phyloP scores from a whole-genome alignment of 2,797 vertebrate species.

The Cryptoblepharus egeriae region DNA sequence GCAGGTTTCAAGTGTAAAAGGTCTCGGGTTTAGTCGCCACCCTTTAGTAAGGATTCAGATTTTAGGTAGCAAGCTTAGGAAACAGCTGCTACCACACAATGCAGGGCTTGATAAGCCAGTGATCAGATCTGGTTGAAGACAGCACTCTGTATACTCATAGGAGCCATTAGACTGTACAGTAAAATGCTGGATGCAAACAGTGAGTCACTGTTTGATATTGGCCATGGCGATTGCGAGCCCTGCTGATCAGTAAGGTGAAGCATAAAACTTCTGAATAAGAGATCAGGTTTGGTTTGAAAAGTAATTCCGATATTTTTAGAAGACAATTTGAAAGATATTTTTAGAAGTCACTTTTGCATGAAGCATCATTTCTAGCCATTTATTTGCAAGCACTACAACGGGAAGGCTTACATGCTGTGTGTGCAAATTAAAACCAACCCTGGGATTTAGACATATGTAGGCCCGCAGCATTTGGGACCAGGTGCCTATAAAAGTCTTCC shows the following conservation, averaged over 20 bases:
- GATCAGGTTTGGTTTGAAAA: conserved; percentile 2
- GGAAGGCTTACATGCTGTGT: not conserved
- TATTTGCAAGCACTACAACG: not conserved
- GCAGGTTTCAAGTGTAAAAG: too few species aligned
- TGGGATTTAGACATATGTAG: not conserved
- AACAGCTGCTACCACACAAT: too few species aligned
- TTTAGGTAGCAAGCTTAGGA: too few species aligned
- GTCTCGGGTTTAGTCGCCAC: too few species aligned
- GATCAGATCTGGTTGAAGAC: too few species aligned
- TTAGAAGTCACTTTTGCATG: not conserved
- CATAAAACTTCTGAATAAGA: conserved; percentile 15
- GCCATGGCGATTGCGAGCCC: not conserved
- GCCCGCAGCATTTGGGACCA: conserved; percentile 4
- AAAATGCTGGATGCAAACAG: not conserved
- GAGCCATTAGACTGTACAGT: not conserved
- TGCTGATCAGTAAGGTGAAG: not conserved
- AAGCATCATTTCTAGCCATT: not conserved
- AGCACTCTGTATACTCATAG: not conserved
- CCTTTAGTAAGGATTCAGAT: too few species aligned
- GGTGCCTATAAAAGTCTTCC: conserved; percentile 12
- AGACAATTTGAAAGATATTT: not conserved
- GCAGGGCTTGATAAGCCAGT: not conserved
- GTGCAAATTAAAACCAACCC: not conserved
- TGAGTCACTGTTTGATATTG: not conserved
- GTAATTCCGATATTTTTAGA: conserved; percentile 30